Evolutionary conservation across 2,888 invertebrate genomes (phyloP).

Genomic region (Oligia strigilis): DNA sequence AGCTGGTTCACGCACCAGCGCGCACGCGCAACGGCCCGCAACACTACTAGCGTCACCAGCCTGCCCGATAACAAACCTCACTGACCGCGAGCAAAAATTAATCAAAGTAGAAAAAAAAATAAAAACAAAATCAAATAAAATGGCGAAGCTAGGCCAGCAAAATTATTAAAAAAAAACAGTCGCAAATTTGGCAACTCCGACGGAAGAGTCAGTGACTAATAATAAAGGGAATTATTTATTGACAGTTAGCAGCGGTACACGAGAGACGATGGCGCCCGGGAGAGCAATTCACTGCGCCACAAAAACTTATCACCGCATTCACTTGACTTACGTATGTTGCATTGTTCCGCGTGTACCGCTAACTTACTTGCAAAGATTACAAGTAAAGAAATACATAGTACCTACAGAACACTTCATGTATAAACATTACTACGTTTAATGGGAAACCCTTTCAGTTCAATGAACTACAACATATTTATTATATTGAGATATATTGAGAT

Average conservation of each 20-base stretch:
- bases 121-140: slow-evolving; percentile 24
- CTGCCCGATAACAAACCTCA: slow-evolving; percentile 67
- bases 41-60: slow-evolving; percentile 72
- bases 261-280: slow-evolving; percentile 73
- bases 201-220: slow-evolving; percentile 61
- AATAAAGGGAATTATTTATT: slow-evolving; percentile 79
- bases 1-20: slow-evolving; percentile 86
- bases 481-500: slow-evolving; percentile 26
- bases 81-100: slow-evolving; percentile 30
- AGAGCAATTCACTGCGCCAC: slow-evolving; percentile 78
- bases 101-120: slow-evolving; percentile 1
- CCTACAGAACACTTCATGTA: slow-evolving; percentile 34
- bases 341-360: slow-evolving; percentile 65
- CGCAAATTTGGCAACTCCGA: slow-evolving; percentile 47
- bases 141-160: slow-evolving; percentile 16
- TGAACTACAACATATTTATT: slow-evolving; percentile 39
- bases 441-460: slow-evolving; percentile 42
- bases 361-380: slow-evolving; percentile 54
- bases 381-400: slow-evolving; percentile 31
- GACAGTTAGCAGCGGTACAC: slow-evolving; percentile 77
- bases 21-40: slow-evolving; percentile 77
- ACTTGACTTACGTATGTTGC: slow-evolving; percentile 63
- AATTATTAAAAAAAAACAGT: slow-evolving; percentile 31
- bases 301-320: slow-evolving; percentile 78
- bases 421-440: slow-evolving; percentile 44